A percentile compares a stretch with the other conserved stretches of the same genome.
Evolutionary conservation across 2,797 vertebrate species (phyloP).

Genomic region (Falco columbarius): DNA sequence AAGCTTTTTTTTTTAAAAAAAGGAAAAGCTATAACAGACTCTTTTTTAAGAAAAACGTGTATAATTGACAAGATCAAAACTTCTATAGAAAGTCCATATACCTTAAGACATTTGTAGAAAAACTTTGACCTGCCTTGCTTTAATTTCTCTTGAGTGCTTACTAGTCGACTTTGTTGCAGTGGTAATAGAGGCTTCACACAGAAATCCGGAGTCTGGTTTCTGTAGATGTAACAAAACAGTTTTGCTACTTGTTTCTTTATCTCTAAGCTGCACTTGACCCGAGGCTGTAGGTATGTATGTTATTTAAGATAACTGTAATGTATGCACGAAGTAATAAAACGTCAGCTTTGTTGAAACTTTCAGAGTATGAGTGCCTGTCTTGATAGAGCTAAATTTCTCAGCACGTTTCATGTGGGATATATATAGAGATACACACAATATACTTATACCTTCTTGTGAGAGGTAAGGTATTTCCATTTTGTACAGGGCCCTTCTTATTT

Average conservation of each 20-base stretch:
- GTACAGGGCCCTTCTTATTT: neutral
- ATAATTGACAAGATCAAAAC: neutral
- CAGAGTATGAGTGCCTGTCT: neutral
- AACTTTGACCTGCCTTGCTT: neutral
- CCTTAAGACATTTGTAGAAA: neutral
- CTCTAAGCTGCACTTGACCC: neutral
- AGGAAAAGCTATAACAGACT: accelerated
- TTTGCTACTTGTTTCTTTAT: neutral
- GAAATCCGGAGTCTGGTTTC: neutral
- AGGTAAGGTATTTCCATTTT: neutral
- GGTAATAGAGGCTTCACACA: neutral
- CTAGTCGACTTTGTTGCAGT: neutral
- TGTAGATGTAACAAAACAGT: neutral
- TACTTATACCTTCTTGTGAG: neutral
- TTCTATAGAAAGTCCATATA: accelerated
- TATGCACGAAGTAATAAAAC: neutral
- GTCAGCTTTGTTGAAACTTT: neutral
- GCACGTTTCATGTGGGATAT: neutral
- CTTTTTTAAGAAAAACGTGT: neutral
- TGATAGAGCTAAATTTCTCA: neutral
- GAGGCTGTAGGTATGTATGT: neutral
- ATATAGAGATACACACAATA: accelerated
- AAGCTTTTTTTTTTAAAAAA: neutral
- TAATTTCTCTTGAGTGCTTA: neutral
- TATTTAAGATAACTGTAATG: neutral